Evolutionary conservation across 2,113 vertebrate species (phyloP), one percentile per base, ranked within the genome.

Genomic region (Neomonachus schauinslandi): DNA sequence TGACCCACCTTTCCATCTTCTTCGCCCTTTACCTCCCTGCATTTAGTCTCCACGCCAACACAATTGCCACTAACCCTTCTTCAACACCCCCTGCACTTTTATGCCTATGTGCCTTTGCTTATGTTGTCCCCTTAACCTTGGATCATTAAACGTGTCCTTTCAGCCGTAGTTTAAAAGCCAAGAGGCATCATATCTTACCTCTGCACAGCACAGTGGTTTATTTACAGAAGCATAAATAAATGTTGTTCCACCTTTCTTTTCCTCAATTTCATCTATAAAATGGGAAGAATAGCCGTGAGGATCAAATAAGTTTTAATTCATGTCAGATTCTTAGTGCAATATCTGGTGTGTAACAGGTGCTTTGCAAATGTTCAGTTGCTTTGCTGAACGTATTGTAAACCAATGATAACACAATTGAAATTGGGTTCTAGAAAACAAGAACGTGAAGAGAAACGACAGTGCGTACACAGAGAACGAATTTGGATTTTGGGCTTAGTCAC

Each of bases 41-140:
- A 1, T 57, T 28, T 51, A 67, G 21, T 33, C 31, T 14, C 0
- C 1, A 49, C 0, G 0, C 28, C 39, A 46, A 5, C 5, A 1
- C 42, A 42, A 65, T 4, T 79, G 16, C 2, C 0, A 24, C 24
- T 7, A 18, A 24, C 12, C 51, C 4, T 67, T 88, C 74, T 49
- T 51, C 9, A 49, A 0, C 11, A 18, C 18, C 7, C 28, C 36
- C 51, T 19, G 18, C 4, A 7, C 2, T 59, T 83, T 79, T 55
- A 21, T 46, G 65, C 59, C 77, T 74, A 2, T 2, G 0, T 49
- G n/a, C 24, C 33, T 67, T 69, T 55, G 9, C 18, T 85, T 28
- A 24, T 19, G 4, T 19, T 42, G 26, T 77, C 36, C 39, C 6
- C 31, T 85, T 69, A 39, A 76, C 63, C 51, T 59, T 84, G 71